Conservation (phyloP, 2,113 vertebrate genomes). For the Ameiurus melas region DNA sequence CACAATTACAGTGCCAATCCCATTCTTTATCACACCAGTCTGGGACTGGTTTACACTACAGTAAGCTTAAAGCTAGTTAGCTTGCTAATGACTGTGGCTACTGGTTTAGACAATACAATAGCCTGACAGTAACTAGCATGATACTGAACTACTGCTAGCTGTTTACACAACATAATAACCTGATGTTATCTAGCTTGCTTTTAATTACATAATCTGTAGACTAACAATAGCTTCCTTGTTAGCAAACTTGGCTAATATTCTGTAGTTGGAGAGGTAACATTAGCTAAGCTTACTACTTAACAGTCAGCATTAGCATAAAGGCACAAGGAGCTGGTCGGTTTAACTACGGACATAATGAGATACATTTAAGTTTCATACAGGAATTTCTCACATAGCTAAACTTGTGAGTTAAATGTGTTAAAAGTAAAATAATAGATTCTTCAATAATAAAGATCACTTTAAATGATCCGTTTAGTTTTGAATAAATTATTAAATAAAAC, state of each 20-base stretch:
- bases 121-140: not conserved
- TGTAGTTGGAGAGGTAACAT: not conserved
- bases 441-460: not conserved
- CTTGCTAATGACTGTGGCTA: not conserved
- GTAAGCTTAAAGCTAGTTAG: not conserved
- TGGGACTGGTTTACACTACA: not conserved
- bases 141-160: not conserved
- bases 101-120: not conserved
- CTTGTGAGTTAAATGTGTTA: not conserved
- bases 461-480: not conserved
- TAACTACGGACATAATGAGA: not conserved
- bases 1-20: not conserved
- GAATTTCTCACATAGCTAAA: not conserved
- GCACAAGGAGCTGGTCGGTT: not conserved
- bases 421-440: not conserved
- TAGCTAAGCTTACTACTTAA: not conserved
- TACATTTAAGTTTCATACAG: not conserved
- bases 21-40: not conserved
- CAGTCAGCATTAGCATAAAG: not conserved
- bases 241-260: not conserved
- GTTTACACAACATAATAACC: not conserved
- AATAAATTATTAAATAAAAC: not conserved
- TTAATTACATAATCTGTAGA: not conserved
- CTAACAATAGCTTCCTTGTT: not conserved
- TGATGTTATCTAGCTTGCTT: not conserved